Percentiles rank a stretch among this genome's conserved stretches.
Evolutionary conservation across 2,113 vertebrate genomes (phyloP).

Genomic region (Glaucidium brasilianum): DNA sequence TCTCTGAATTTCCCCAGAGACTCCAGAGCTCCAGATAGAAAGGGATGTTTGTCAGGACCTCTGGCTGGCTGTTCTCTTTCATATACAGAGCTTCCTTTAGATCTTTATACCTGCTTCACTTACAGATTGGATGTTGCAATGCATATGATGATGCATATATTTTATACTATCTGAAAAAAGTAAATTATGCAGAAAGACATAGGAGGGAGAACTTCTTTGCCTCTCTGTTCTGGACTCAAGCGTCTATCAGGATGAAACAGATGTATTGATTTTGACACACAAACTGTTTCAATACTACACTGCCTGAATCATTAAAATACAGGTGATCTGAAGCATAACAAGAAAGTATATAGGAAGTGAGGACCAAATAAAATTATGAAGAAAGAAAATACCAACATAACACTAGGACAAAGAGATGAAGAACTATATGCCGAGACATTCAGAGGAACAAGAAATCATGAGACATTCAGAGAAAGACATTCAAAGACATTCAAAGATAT

Average conservation of each 20-base stretch:
- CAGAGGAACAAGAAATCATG: background rate
- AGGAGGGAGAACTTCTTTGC: background rate
- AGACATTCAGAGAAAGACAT: background rate
- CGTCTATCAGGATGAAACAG: background rate
- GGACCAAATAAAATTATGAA: background rate
- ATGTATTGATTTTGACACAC: background rate
- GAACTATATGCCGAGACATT: background rate
- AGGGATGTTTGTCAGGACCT: background rate
- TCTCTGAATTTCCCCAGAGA: background rate
- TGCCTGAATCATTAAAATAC: background rate
- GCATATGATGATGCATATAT: background rate
- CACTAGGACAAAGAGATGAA: background rate
- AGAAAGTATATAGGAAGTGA: background rate
- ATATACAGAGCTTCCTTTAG: background rate
- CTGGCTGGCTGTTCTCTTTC: background rate
- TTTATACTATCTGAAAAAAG: background rate
- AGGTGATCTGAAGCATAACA: background rate
- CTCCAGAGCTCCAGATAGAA: background rate
- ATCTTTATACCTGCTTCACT: background rate
- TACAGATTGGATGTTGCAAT: background rate
- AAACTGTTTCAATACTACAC: background rate
- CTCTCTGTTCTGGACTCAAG: background rate
- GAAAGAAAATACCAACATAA: background rate
- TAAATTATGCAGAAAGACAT: background rate
- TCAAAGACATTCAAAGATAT: background rate